A percentile compares a stretch with the other conserved stretches of the same genome.
Conservation (phyloP, 2,797 vertebrate genomes). For the Sparus aurata region DNA sequence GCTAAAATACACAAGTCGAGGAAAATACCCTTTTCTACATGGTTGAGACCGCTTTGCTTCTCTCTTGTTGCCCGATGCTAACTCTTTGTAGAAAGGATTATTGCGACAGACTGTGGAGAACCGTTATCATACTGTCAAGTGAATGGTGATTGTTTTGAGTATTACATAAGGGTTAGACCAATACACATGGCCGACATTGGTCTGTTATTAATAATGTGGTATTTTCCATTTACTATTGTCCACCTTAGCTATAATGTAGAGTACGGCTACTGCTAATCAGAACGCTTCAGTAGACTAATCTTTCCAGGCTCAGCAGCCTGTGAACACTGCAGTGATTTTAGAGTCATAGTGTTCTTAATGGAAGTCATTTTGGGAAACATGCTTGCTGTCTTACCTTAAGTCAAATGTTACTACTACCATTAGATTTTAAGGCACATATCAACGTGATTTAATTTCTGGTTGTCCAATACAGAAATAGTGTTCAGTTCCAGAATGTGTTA, state of each 20-base stretch:
- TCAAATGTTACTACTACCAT: not conserved
- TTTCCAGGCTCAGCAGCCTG: not conserved
- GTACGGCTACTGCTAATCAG: not conserved
- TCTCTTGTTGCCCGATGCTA: constrained; percentile 71
- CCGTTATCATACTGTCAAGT: constrained; percentile 68
- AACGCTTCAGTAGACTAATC: not conserved
- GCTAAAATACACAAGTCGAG: constrained; percentile 72
- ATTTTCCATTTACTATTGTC: constrained; percentile 3
- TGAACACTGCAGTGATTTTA: not conserved
- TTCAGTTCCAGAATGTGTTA: not conserved
- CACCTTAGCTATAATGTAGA: not conserved
- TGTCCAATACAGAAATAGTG: not conserved
- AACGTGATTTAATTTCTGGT: not conserved
- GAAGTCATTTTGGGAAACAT: not conserved
- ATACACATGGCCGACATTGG: constrained; percentile 12
- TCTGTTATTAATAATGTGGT: constrained; percentile 37
- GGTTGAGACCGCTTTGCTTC: constrained; percentile 70
- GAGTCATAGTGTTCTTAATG: not conserved
- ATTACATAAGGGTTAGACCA: constrained; percentile 56
- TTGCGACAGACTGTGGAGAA: constrained; percentile 58
- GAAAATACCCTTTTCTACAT: constrained; percentile 79
- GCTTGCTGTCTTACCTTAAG: too few relatives aligned
- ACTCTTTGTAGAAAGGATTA: constrained; percentile 77
- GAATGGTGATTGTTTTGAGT: constrained; percentile 56
- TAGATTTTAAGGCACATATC: not conserved